These are phyloP conservation scores for Gonatopus flavifemur DNA, from an alignment of 1,140 invertebrate species.

Conservation along the genomic window DNA sequence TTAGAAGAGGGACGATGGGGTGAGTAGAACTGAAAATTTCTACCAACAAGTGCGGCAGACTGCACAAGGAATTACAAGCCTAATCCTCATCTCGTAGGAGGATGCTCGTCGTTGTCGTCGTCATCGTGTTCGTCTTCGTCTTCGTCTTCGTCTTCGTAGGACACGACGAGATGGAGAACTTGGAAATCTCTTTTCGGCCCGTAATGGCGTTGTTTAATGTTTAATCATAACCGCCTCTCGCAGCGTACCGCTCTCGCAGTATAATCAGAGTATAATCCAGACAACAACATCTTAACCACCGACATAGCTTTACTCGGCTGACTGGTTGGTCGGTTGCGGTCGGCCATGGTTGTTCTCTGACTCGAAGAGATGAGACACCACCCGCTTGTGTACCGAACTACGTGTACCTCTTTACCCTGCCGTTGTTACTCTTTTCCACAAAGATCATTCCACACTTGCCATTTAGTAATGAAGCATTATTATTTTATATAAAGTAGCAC, in stretches of 20 bases:
- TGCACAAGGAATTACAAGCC: conserved; percentile 50
- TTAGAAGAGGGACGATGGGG: no score
- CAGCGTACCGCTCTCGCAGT: conserved; percentile 42
- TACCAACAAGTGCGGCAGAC: conserved; percentile 19
- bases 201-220: conserved; percentile 59
- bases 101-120: conserved; percentile 21
- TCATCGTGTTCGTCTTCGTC: background rate
- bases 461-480: no score
- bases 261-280: conserved; percentile 59
- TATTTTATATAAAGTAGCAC: no score
- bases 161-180: no score
- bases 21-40: no score
- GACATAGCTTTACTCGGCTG: conserved; percentile 12
- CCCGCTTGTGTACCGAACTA: conserved; percentile 28
- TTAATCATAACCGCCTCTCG: conserved; percentile 56
- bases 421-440: no score
- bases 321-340: conserved; percentile 29
- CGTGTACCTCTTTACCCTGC: conserved; percentile 51
- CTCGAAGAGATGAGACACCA: conserved; percentile 9
- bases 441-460: no score
- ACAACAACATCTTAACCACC: conserved; percentile 51
- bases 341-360: conserved; percentile 7
- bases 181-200: conserved; percentile 10
- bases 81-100: conserved; percentile 54
- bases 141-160: conserved; percentile 6